These are phyloP conservation scores for Notolepis coatsorum DNA, from an alignment of 2,797 vertebrate genomes.

Conservation along the genomic window DNA sequence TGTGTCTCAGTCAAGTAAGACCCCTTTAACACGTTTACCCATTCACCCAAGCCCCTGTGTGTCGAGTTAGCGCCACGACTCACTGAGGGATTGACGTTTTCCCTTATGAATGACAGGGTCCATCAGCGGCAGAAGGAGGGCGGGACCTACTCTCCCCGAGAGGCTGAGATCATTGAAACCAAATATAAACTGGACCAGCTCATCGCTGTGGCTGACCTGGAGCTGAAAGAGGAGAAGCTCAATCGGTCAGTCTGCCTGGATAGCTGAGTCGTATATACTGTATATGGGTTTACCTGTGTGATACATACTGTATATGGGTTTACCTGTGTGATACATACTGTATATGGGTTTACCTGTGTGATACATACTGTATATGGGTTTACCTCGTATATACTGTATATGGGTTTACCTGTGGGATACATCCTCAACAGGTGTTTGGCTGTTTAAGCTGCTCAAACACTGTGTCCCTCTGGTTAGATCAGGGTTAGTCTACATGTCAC, in stretches of 20 bases:
- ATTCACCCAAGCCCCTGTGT: too few species aligned
- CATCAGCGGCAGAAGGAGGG: slow-evolving; percentile 96
- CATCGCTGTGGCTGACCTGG: slow-evolving; percentile 96
- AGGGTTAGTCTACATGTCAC: too few species aligned
- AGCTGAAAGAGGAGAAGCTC: slow-evolving; percentile 96
- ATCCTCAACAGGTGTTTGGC: slow-evolving; percentile 54
- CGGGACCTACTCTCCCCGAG: slow-evolving; percentile 94
- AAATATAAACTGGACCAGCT: slow-evolving; percentile 98
- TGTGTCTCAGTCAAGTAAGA: slow-evolving; percentile 93
- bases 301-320: slow-evolving; percentile 41
- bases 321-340: slow-evolving; percentile 53
- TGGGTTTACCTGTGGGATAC: slow-evolving; percentile 11
- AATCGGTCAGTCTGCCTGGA: slow-evolving; percentile 84
- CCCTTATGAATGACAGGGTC: slow-evolving; percentile 77
- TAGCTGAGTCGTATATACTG: too few species aligned
- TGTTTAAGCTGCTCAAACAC: slow-evolving; percentile 28
- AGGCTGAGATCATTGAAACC: slow-evolving; percentile 97
- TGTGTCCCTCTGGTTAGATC: not conserved
- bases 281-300: slow-evolving; percentile 5
- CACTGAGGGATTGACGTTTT: slow-evolving; percentile 21
- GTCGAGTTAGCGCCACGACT: too few species aligned
- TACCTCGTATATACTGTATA: slow-evolving; percentile 45
- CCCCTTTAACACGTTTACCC: not conserved
- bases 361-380: slow-evolving; percentile 41
- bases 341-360: slow-evolving; percentile 2